Evolutionary conservation across 2,113 vertebrate species (phyloP).

Genomic region (Phycodurus eques): DNA sequence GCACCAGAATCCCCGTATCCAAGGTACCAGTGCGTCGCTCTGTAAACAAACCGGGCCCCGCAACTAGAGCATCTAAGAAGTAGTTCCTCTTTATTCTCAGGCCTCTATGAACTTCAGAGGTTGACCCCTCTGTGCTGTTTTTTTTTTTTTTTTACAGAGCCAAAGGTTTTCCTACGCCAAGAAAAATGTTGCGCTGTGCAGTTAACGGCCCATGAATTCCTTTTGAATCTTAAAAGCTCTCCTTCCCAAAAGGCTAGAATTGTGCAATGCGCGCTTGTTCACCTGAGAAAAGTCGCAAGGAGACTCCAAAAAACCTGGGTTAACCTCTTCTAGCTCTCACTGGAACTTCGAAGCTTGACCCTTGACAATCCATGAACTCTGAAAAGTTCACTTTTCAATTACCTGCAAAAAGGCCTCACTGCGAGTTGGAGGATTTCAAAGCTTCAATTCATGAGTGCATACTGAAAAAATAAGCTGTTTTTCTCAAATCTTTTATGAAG

Average conservation of each 20-base stretch:
- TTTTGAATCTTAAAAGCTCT: conserved; percentile 46
- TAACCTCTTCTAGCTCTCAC: conserved; percentile 41
- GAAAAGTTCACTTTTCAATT: conserved; percentile 36
- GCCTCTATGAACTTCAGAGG: conserved; percentile 15
- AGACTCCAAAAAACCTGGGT: conserved; percentile 49
- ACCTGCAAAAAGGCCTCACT: conserved; percentile 39
- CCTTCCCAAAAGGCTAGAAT: conserved; percentile 24
- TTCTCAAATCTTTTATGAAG: conserved; percentile 25
- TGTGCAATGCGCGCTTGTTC: conserved; percentile 46
- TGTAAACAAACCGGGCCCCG: conserved; percentile 79
- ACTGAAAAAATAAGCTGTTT: conserved; percentile 54
- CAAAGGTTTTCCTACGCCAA: conserved; percentile 47
- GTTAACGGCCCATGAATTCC: conserved; percentile 52
- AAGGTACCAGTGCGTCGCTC: conserved; percentile 91
- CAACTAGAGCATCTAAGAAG: conserved; percentile 81
- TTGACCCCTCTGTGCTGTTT: conserved; percentile 25
- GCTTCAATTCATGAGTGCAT: conserved; percentile 25
- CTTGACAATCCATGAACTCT: conserved; percentile 53
- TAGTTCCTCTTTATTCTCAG: conserved; percentile 69
- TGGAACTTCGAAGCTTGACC: conserved; percentile 50
- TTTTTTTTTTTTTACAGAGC: conserved; percentile 36
- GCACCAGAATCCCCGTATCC: conserved; percentile 94
- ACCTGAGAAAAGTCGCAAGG: conserved; percentile 46
- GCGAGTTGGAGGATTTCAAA: conserved; percentile 28
- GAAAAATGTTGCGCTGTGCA: conserved; percentile 59